A percentile compares a stretch with the other conserved stretches of the same genome.
phyloP scores from a whole-genome alignment of 2,888 invertebrate genomes.

The Cataglyphis altisquamis region DNA sequence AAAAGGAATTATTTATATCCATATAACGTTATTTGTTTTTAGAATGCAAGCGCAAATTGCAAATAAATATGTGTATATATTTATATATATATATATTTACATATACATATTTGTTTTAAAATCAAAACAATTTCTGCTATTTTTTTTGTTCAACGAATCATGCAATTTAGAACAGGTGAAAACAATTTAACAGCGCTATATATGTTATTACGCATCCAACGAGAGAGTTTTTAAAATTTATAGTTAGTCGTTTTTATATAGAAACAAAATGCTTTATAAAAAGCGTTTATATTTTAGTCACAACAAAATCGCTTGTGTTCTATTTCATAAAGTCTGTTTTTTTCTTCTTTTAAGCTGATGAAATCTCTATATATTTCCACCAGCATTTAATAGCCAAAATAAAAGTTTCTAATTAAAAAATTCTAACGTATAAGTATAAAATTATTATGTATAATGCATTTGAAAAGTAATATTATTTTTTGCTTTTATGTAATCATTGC shows the following conservation, averaged over 20 bases:
- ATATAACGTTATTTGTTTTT: background rate
- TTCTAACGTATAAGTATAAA: background rate
- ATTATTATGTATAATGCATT: background rate
- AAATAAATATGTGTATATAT: background rate
- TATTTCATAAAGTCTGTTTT: slow-evolving; percentile 16
- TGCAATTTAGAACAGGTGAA: background rate
- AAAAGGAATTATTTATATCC: background rate
- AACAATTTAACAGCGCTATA: background rate
- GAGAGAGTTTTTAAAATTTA: slow-evolving; percentile 11
- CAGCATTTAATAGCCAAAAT: slow-evolving; percentile 23
- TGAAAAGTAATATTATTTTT: background rate
- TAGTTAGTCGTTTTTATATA: slow-evolving; percentile 18
- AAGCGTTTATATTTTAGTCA: slow-evolving; percentile 11
- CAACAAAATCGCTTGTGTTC: slow-evolving; percentile 16
- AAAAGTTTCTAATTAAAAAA: slow-evolving; percentile 11
- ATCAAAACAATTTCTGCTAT: background rate
- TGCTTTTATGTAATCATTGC: background rate
- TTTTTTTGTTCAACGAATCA: background rate
- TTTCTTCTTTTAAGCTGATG: slow-evolving; percentile 8
- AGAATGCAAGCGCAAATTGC: background rate
- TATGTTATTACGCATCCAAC: background rate
- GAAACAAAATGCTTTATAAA: slow-evolving; percentile 16
- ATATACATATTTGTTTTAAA: background rate
- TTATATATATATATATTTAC: background rate
- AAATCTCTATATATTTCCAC: background rate